Evolutionary conservation across 2,797 vertebrate species (phyloP).

Genomic region (Acanthiza pusilla): DNA sequence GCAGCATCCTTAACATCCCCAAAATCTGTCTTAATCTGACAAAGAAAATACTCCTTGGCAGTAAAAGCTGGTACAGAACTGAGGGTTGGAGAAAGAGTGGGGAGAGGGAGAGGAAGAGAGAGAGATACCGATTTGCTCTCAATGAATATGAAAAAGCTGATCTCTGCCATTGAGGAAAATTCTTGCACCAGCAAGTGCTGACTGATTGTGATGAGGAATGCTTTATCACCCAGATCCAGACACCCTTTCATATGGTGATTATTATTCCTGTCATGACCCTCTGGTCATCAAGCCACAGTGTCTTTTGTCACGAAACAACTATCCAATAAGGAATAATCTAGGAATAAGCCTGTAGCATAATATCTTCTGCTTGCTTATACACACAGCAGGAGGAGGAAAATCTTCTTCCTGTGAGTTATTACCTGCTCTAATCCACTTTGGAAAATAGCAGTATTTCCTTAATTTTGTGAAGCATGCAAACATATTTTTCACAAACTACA

Average conservation of each 20-base stretch:
- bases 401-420: conserved; percentile 39
- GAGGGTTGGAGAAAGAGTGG: neutral
- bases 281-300: conserved; percentile 55
- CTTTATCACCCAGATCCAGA: conserved; percentile 53
- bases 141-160: conserved; percentile 56
- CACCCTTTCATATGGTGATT: conserved; percentile 47
- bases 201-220: conserved; percentile 35
- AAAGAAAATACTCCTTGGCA: conserved; percentile 13
- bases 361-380: conserved; percentile 45
- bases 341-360: conserved; percentile 48
- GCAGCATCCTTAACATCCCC: neutral
- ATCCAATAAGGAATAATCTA: conserved; percentile 40
- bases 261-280: conserved; percentile 54
- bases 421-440: conserved; percentile 45
- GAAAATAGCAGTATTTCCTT: conserved; percentile 41
- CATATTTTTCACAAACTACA: conserved; percentile 15
- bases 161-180: conserved; percentile 52
- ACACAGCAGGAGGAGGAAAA: conserved; percentile 16
- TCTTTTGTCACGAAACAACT: conserved; percentile 51
- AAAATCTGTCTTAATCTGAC: neutral
- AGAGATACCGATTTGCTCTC: conserved; percentile 11
- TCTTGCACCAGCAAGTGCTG: conserved; percentile 43
- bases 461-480: conserved; percentile 40
- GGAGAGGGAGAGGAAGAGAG: neutral
- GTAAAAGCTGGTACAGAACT: neutral